Evolutionary conservation across 2,888 invertebrate genomes (phyloP), one percentile per base, ranked within the genome.

Genomic region (Trachelus tabidus): DNA sequence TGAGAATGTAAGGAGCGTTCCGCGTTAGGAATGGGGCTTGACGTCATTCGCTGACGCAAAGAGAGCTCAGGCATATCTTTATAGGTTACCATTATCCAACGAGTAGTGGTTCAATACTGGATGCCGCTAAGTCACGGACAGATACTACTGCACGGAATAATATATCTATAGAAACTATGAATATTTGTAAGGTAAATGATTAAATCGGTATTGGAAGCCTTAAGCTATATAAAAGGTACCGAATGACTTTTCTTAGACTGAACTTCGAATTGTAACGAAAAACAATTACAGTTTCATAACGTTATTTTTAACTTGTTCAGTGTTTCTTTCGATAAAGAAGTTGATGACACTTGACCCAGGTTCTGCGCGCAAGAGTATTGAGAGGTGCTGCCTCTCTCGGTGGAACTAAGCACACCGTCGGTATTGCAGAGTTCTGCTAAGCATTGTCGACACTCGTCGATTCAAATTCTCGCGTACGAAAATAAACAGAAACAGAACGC

Each of bases 21-120:
- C 77, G 79, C 80, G 81, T 81, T 81, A 80, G 80, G 82, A 81
- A 81, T 79, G 73, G 73, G n/a, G 79, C 78, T 71, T 85, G 86
- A 85, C 85, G 86, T 85, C 86, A 86, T 84, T 79, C 81, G 79
- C 81, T 85, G 85, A 86, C 85, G 83, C 82, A 82, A 81, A 77
- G 77, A 75, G 23, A 77, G 69, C 34, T 76, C 75, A 68, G 74
- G 77, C 69, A 76, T 77, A 76, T 75, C 71, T 79, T 79, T 77
- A 77, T 78, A 75, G 75, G 75, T 75, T 68, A 31, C 23, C 74
- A 74, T 81, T 81, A 80, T 82, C 79, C 79, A 80, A 81, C 80
- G 73, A 81, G 68, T 34, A 71, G 12, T 71, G 33, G 71, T 34
- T 71, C 71, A 34, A 71, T 71, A 71, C 71, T 71, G 34, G 6